Evolutionary conservation across 2,113 vertebrate genomes (phyloP), one percentile per base, ranked within the genome.

Genomic region (Columbina picui): DNA sequence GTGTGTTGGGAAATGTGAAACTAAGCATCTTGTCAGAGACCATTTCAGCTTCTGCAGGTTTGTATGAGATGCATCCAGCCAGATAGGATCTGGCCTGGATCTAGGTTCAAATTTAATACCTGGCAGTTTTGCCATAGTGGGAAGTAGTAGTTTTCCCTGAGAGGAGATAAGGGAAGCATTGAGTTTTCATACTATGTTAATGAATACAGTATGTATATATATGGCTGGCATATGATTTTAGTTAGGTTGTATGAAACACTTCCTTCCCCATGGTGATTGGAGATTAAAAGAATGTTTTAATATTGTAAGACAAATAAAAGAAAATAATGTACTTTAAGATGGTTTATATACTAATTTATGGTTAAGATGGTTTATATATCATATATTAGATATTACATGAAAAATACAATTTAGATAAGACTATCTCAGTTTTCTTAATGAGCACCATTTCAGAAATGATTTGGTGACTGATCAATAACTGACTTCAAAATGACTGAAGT

Each of bases 251-350:
- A 53, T 41, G 38, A 75, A 67, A 67, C 26, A 2, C 69, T 83
- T 63, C 39, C 29, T 67, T 68, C 6, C 6, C 50, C 0, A 0
- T 25, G 12, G 11, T 32, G 9, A 69, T 20, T 19, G 10, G 7
- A 10, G 3, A 2, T 1, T 7, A 67, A 84, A 74, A 34, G 10
- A n/a, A 39, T 34, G n/a, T 10, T 38, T 60, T 77, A 41, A 14
- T 49, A 55, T 10, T 73, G 8, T 67, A 67, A 76, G 32, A 53
- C 6, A 49, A 77, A 78, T 39, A 34, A 67, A 23, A 32, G 36
- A 60, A 71, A 70, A 67, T 32, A 73, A 8, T 56, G 22, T 14
- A 49, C 23, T 73, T 56, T 30, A 43, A 65, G 23, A 8, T 67
- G 15, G 3, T 38, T 65, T 71, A 27, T 50, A 20, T 70, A n/a